Percentiles rank a stretch among this genome's conserved stretches.
phyloP scores from a whole-genome alignment of 1,140 invertebrate genomes.

The Tetramorium parvispinum region DNA sequence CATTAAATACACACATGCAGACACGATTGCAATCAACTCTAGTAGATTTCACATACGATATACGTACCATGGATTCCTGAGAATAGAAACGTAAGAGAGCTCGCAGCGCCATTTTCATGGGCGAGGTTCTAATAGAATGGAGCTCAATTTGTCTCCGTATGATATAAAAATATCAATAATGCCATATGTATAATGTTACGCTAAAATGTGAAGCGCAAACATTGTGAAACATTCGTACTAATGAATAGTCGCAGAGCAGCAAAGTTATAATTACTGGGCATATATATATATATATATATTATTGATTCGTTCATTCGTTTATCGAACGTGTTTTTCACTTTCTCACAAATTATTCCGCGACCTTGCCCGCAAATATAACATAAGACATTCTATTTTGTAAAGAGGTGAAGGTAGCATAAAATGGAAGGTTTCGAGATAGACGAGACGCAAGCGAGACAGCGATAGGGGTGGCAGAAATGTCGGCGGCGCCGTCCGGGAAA shows the following conservation, averaged over 20 bases:
- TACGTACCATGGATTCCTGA: constrained; percentile 27
- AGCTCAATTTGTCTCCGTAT: neutral
- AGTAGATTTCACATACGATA: neutral
- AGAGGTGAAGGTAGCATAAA: constrained; percentile 7
- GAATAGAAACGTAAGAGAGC: constrained; percentile 14
- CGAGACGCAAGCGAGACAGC: constrained; percentile 9
- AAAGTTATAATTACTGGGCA: neutral
- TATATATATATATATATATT: neutral
- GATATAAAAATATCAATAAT: constrained; percentile 18
- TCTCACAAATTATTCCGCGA: constrained; percentile 6
- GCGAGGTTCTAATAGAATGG: neutral
- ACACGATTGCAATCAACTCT: constrained; percentile 34
- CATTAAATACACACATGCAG: constrained; percentile 49
- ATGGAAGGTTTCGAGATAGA: constrained; percentile 9
- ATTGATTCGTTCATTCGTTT: neutral
- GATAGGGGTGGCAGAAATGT: neutral
- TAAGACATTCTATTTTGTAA: constrained; percentile 5
- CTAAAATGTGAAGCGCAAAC: neutral
- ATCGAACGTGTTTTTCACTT: constrained; percentile 29
- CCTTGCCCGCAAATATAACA: constrained; percentile 6
- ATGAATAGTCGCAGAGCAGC: neutral
- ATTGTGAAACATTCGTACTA: neutral
- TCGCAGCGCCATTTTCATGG: constrained; percentile 1
- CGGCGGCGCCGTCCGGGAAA: constrained; percentile 66
- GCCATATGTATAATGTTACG: neutral